Evolutionary conservation across 2,113 vertebrate genomes (phyloP), one percentile per base, ranked within the genome.

Genomic region (Lepus americanus): DNA sequence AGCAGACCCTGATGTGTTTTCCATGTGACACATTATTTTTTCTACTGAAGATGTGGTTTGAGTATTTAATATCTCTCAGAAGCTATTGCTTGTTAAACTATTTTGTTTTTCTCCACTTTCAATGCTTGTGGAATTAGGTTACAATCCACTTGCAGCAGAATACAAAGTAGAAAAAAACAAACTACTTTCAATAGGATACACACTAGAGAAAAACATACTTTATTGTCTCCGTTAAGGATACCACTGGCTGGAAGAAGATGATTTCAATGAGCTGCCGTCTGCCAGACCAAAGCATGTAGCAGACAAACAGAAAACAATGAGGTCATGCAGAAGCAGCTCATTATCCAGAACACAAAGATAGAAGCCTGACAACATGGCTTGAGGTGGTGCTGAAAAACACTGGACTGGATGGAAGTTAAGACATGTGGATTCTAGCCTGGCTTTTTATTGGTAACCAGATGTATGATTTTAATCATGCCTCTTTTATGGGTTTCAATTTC

Each of bases 221-320:
- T 27, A 82, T 49, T 78, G 44, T 87, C 73, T 95, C 55, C 27
- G 39, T 63, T 22, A 90, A 87, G n/a, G n/a, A 86, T 49, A 27
- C 79, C 74, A 86, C 49, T 95, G 87, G 74, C 87, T 82, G 55
- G 63, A 89, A 63, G 86, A 73, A 63, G 73, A 96, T 82, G 67
- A 90, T 61, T 91, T 94, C n/a, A 78, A 76, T 64, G 61, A 89
- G 67, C 16, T 87, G 67, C 33, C 82, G 13, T 86, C 81, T 96
- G 87, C 96, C 92, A 96, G 92, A 66, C 91, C 91, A 83, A 66
- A 92, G 89, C 84, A 25, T 76, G 83, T 90, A 93, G 84, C 87
- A 94, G 89, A 74, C 66, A 88, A 96, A 90, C 23, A 96, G 89
- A 97, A 92, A 97, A 77, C 73, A 95, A 16, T 96, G 93, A 97